phyloP scores from a whole-genome alignment of 2,888 invertebrate genomes.

The Stomorhina lunata region DNA sequence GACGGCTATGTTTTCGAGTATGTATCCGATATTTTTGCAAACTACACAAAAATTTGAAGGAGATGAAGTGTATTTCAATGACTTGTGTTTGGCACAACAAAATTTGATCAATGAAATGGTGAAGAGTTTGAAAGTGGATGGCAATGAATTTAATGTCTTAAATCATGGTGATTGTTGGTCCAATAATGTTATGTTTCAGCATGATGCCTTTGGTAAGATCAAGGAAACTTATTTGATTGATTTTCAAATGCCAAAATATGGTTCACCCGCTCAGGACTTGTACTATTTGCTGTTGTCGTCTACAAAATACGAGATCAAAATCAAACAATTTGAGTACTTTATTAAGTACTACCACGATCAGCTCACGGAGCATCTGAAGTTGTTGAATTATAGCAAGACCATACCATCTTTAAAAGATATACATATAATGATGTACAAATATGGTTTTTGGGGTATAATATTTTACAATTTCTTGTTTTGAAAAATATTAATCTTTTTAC shows the following conservation, averaged over 20 bases:
- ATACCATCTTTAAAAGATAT: slow-evolving; percentile 73
- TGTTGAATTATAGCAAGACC: slow-evolving; percentile 71
- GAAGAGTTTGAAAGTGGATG: slow-evolving; percentile 40
- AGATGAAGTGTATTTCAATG: slow-evolving; percentile 68
- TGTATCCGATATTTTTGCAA: slow-evolving; percentile 39
- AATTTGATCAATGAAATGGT: slow-evolving; percentile 59
- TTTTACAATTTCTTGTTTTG: neutral
- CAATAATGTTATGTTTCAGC: slow-evolving; percentile 76
- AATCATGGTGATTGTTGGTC: slow-evolving; percentile 77
- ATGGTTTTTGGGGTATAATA: slow-evolving; percentile 71
- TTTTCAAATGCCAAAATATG: slow-evolving; percentile 74
- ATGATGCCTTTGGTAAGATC: slow-evolving; percentile 70
- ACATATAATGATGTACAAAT: slow-evolving; percentile 70
- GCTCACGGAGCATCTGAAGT: slow-evolving; percentile 70
- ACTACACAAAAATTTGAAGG: slow-evolving; percentile 66
- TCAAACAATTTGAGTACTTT: slow-evolving; percentile 75
- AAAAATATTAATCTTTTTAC: too few relatives aligned
- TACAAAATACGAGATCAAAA: slow-evolving; percentile 71
- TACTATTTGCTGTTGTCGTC: slow-evolving; percentile 74
- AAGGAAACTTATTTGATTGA: slow-evolving; percentile 73
- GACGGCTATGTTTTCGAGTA: slow-evolving; percentile 29
- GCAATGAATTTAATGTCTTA: slow-evolving; percentile 71
- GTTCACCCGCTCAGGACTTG: slow-evolving; percentile 74
- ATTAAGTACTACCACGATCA: slow-evolving; percentile 74
- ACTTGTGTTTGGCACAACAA: slow-evolving; percentile 64